phyloP scores from a whole-genome alignment of 2,797 vertebrate genomes.

The Philypnodon macrostomus region DNA sequence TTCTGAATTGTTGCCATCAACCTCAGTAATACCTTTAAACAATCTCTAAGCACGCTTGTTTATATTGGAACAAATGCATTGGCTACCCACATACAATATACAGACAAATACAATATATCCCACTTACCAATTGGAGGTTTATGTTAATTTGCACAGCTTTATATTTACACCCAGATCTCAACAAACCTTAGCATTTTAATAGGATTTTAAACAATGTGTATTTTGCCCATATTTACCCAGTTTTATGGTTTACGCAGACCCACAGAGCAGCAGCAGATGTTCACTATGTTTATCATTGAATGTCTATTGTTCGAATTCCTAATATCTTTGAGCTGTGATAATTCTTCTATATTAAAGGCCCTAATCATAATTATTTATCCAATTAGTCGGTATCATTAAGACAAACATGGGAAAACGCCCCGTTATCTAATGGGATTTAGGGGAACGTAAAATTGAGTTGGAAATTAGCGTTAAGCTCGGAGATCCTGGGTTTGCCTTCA shows the following conservation, averaged over 20 bases:
- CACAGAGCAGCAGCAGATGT: conserved; percentile 33
- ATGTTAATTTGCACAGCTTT: background rate
- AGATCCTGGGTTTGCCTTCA: conserved; percentile 12
- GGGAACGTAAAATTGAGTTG: conserved; percentile 18
- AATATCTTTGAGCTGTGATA: conserved; percentile 30
- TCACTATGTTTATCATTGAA: conserved; percentile 25
- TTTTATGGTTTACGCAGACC: conserved; percentile 22
- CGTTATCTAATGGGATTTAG: conserved; percentile 35
- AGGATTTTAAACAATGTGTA: background rate
- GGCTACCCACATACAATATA: too few relatives aligned
- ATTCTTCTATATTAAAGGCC: conserved; percentile 40
- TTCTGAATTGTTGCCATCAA: too few relatives aligned
- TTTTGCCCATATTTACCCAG: conserved; percentile 17
- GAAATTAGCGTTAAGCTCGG: background rate
- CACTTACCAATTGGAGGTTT: too few relatives aligned
- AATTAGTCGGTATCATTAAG: conserved; percentile 25
- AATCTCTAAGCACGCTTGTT: too few relatives aligned
- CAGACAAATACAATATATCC: too few relatives aligned
- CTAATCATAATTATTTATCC: conserved; percentile 42
- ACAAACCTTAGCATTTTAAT: background rate
- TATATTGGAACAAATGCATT: too few relatives aligned
- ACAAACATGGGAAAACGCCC: conserved; percentile 10
- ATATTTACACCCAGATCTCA: background rate
- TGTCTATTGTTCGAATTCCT: conserved; percentile 42
- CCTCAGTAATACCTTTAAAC: too few relatives aligned